Evolutionary conservation across 2,113 vertebrate genomes (phyloP).

Genomic region (Hystrix brachyura): DNA sequence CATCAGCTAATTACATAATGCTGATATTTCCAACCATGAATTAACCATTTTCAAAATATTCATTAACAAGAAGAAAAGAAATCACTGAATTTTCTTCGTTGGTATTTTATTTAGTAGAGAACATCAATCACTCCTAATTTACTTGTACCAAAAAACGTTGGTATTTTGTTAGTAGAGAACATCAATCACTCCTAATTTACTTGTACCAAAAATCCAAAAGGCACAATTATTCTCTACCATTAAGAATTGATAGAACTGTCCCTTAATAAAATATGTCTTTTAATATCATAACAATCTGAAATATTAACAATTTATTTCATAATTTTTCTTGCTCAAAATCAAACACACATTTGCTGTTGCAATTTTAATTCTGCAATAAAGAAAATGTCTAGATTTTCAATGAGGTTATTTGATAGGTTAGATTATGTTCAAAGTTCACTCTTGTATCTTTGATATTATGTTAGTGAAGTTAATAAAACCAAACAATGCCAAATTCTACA

Average conservation of each 20-base stretch:
- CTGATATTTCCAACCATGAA: neutral
- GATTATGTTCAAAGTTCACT: neutral
- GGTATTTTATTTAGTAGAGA: constrained; percentile 50
- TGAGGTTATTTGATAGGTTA: neutral
- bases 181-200: constrained; percentile 62
- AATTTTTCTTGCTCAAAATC: constrained; percentile 17
- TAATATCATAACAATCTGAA: constrained; percentile 47
- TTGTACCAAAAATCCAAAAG: constrained; percentile 66
- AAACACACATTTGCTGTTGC: neutral
- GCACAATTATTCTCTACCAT: constrained; percentile 63
- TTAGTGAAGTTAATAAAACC: constrained; percentile 12
- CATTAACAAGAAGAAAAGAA: constrained; percentile 57
- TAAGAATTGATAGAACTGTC: constrained; percentile 51
- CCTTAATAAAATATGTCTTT: constrained; percentile 52
- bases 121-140: constrained; percentile 58
- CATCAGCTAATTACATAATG: neutral
- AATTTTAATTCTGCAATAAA: neutral
- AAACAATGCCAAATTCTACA: neutral
- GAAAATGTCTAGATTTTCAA: neutral
- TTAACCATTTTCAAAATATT: constrained; percentile 57
- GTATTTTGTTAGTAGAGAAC: constrained; percentile 51
- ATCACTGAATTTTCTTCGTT: constrained; percentile 17
- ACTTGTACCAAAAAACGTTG: constrained; percentile 64
- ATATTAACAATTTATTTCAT: constrained; percentile 50
- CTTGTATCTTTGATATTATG: neutral